Percentiles rank a stretch among this genome's conserved stretches.
Conservation (phyloP, 2,797 vertebrate genomes). For the Muraenolepis orangiensis region DNA sequence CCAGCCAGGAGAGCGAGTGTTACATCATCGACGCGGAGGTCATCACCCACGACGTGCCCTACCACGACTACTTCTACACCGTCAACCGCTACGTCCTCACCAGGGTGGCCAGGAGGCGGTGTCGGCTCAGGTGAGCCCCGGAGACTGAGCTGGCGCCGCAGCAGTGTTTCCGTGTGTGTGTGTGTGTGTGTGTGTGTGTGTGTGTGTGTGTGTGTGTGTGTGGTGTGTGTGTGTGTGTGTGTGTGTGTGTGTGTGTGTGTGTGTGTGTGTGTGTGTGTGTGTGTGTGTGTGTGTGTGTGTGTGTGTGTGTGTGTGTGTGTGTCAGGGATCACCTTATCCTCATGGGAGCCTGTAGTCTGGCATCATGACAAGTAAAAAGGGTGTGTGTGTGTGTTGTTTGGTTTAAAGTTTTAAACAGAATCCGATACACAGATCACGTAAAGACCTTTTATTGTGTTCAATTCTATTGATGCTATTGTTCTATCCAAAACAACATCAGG, state of each 20-base stretch:
- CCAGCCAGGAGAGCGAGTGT: constrained; percentile 96
- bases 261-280: no score
- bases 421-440: no score
- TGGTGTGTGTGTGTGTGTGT: not conserved
- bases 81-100: constrained; percentile 97
- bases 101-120: constrained; percentile 93
- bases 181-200: not conserved
- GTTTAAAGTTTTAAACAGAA: not conserved
- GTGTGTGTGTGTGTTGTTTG: not conserved
- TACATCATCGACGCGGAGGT: constrained; percentile 97
- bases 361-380: no score
- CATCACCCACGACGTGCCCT: constrained; percentile 94
- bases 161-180: no score
- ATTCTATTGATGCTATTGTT: no score
- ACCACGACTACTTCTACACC: constrained; percentile 99
- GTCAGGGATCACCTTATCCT: no score
- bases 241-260: not conserved
- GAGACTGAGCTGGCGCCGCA: not conserved
- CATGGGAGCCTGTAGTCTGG: no score
- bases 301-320: not conserved
- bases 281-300: not conserved
- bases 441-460: no score
- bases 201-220: not conserved
- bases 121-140: constrained; percentile 79
- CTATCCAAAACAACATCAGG: no score